Evolutionary conservation across 2,113 vertebrate species (phyloP), one percentile per base, ranked within the genome.

Genomic region (Ctenomys sociabilis): DNA sequence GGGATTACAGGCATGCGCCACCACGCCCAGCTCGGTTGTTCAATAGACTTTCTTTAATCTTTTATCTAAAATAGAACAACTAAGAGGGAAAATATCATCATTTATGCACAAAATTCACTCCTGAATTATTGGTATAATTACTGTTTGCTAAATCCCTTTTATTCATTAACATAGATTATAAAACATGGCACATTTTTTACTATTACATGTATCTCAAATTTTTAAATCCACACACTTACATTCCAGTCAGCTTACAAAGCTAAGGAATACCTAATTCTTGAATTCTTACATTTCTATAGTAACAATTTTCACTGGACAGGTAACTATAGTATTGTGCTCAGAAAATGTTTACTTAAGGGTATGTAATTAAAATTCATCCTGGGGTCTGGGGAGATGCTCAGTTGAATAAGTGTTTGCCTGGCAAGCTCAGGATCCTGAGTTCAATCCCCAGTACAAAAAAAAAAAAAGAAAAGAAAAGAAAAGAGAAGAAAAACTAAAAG

Each of bases 171-270:
- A 86, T 21, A 77, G 5, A 78, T 61, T 43, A 93, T n/a, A 35
- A 91, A 80, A 63, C 40, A 19, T 19, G 26, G 16, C 43, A 88
- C 35, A 86, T 12, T 93, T 95, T 37, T n/a, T 95, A 75, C 64
- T 11, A 59, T 88, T 72, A 63, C 5, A 40, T 54, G 24, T 3
- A 0, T 90, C 40, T 95, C 30, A 89, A 45, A 83, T 22, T 77
- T 88, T 21, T 86, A 93, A 93, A 92, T 80, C 16, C 0, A 64
- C 1, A 52, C 1, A 84, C 77, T 21, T 19, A 16, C 30, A 64
- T 52, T 9, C 3, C 21, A 92, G 12, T 54, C 66, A 78, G 59
- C 93, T 97, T 93, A 84, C 1, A 82, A 91, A 93, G 80, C 37
- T 70, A 91, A 77, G 70, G 92, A 43, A 2, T 52, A 0, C 84